phyloP scores from a whole-genome alignment of 2,797 vertebrate species.

The Oryzias sinensis region DNA sequence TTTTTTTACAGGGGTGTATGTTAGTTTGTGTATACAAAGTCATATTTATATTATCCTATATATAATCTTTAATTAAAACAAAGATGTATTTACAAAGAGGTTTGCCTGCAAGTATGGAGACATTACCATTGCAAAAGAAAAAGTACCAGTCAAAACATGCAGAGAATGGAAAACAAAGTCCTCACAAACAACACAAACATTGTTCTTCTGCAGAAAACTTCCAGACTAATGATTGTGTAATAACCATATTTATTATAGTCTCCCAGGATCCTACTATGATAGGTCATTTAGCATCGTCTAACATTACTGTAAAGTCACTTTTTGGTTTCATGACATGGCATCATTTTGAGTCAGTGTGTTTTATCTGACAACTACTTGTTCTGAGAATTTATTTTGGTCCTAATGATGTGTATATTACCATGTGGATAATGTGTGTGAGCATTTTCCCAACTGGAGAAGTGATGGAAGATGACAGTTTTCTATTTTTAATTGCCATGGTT shows the following conservation, averaged over 20 bases:
- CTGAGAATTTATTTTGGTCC: constrained; percentile 26
- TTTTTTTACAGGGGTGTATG: too few species aligned
- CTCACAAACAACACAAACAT: constrained; percentile 38
- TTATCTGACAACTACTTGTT: constrained; percentile 36
- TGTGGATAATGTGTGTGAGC: constrained; percentile 23
- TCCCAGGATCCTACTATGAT: constrained; percentile 33
- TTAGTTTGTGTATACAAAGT: too few species aligned
- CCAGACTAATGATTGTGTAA: constrained; percentile 35
- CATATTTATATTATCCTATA: too few species aligned
- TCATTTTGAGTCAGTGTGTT: constrained; percentile 9
- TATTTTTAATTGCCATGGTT: constrained; percentile 81
- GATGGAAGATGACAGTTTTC: constrained; percentile 76
- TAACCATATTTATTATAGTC: constrained; percentile 40
- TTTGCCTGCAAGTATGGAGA: too few species aligned
- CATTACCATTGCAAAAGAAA: too few species aligned
- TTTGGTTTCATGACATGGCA: constrained; percentile 4
- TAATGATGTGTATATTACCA: constrained; percentile 25
- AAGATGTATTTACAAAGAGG: too few species aligned
- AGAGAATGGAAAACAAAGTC: not conserved
- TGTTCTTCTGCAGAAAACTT: constrained; percentile 23
- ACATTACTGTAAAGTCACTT: constrained; percentile 18
- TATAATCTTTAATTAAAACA: too few species aligned
- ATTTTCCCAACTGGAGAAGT: constrained; percentile 35
- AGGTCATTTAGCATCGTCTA: constrained; percentile 23
- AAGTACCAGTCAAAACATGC: too few species aligned